Percentiles rank a stretch among this genome's conserved stretches.
Conservation (phyloP, 2,797 vertebrate genomes). For the Melanotaenia boesemani region DNA sequence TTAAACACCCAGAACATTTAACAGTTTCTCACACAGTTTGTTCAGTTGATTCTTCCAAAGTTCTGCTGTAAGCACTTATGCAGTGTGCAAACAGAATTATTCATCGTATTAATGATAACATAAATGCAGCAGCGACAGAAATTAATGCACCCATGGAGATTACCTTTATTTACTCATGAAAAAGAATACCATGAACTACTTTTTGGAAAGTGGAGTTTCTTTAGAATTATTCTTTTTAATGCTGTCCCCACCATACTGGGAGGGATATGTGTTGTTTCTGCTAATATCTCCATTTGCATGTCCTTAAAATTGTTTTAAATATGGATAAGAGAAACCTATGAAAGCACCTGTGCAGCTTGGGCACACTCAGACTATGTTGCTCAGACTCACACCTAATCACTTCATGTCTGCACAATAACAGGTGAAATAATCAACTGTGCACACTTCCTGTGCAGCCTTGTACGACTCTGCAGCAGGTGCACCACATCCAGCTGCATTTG, state of each 20-base stretch:
- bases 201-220: slow-evolving; percentile 47
- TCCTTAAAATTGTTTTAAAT: slow-evolving; percentile 82
- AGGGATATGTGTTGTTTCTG: slow-evolving; percentile 76
- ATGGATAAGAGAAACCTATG: slow-evolving; percentile 79
- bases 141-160: slow-evolving; percentile 75
- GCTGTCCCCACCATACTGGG: slow-evolving; percentile 58
- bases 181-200: slow-evolving; percentile 68
- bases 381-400: slow-evolving; percentile 22
- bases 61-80: slow-evolving; percentile 79
- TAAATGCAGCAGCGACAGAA: slow-evolving; percentile 80
- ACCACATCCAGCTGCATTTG: slow-evolving; percentile 25
- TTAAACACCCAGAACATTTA: slow-evolving; percentile 71
- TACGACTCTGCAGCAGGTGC: slow-evolving; percentile 32
- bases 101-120: slow-evolving; percentile 79
- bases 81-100: slow-evolving; percentile 81
- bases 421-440: background rate
- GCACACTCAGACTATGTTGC: slow-evolving; percentile 54
- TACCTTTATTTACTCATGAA: slow-evolving; percentile 81
- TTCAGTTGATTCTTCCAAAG: slow-evolving; percentile 78
- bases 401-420: background rate
- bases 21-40: slow-evolving; percentile 75
- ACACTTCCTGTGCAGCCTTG: too few species aligned
- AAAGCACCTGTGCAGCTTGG: slow-evolving; percentile 55
- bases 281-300: slow-evolving; percentile 79
- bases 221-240: slow-evolving; percentile 74